A percentile compares a stretch with the other conserved stretches of the same genome.
phyloP scores from a whole-genome alignment of 2,888 invertebrate genomes.

The Crepidodera aurea region DNA sequence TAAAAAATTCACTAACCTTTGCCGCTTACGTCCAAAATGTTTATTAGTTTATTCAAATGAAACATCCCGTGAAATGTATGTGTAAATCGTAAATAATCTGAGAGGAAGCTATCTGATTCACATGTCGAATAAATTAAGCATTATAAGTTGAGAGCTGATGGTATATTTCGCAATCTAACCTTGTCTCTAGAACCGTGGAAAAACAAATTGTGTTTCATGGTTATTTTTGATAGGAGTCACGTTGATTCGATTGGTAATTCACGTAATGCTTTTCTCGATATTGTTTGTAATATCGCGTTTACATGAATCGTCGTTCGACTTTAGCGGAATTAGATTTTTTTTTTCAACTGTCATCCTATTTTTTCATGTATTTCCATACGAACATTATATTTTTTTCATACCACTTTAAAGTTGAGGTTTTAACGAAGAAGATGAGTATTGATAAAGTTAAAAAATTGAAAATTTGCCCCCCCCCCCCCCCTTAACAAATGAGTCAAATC shows the following conservation, averaged over 20 bases:
- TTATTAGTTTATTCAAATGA: not conserved
- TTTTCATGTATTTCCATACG: no score
- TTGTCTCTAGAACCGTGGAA: constrained; percentile 37
- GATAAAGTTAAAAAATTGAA: no score
- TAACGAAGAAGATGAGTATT: no score
- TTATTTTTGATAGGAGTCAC: constrained; percentile 36
- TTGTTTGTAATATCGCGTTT: no score
- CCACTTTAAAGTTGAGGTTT: no score
- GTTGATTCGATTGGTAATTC: constrained; percentile 7
- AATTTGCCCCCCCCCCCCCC: no score
- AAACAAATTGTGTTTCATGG: constrained; percentile 41
- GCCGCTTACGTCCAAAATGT: not conserved
- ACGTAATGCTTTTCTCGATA: not conserved
- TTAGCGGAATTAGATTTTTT: no score
- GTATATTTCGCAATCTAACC: constrained; percentile 33
- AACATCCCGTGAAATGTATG: constrained; percentile 20
- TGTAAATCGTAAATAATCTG: constrained; percentile 21
- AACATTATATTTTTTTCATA: no score
- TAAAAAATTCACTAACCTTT: not conserved
- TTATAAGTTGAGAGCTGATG: constrained; percentile 15
- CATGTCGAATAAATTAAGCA: constrained; percentile 19
- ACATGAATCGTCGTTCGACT: no score
- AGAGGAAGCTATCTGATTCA: constrained; percentile 32
- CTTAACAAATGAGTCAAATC: no score
- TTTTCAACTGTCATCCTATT: no score